Evolutionary conservation across 2,888 invertebrate genomes (phyloP).

Genomic region (Dermolepida albohirtum): DNA sequence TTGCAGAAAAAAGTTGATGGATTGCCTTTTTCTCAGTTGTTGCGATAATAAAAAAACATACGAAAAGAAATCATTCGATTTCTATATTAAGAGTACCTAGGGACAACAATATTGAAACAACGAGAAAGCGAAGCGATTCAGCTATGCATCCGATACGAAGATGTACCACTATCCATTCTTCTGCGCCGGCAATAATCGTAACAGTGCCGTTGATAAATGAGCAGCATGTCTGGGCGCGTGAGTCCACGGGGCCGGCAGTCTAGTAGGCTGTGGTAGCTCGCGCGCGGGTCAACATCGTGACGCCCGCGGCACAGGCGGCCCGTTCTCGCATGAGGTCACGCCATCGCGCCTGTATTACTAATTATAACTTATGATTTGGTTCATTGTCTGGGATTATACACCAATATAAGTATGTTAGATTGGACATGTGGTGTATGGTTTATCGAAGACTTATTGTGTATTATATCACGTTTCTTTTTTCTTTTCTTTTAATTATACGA

Average conservation of each 20-base stretch:
- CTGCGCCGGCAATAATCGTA: conserved; percentile 49
- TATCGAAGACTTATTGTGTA: conserved; percentile 4
- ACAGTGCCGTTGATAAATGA: conserved; percentile 51
- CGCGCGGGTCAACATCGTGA: conserved; percentile 52
- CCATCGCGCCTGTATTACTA: conserved; percentile 47
- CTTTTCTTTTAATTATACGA: background rate
- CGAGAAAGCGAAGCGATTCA: conserved; percentile 17
- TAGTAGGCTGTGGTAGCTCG: conserved; percentile 45
- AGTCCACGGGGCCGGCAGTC: conserved; percentile 46
- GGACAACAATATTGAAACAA: conserved; percentile 12
- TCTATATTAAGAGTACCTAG: conserved; percentile 2
- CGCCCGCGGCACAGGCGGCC: conserved; percentile 47
- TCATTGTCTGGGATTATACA: conserved; percentile 47
- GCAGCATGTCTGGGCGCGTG: conserved; percentile 49
- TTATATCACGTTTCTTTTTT: conserved; percentile 1
- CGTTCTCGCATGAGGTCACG: conserved; percentile 47
- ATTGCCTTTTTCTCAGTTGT: too few relatives aligned
- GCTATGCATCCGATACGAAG: conserved; percentile 5
- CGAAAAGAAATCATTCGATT: conserved; percentile 1
- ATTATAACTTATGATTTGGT: conserved; percentile 52
- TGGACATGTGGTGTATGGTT: background rate
- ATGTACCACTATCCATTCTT: conserved; percentile 18
- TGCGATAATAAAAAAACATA: too few relatives aligned
- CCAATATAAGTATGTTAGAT: conserved; percentile 24
- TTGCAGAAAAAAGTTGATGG: too few relatives aligned